A percentile compares a stretch with the other conserved stretches of the same genome.
phyloP scores from a whole-genome alignment of 1,140 invertebrate genomes.

The Drosophila grimshawi region DNA sequence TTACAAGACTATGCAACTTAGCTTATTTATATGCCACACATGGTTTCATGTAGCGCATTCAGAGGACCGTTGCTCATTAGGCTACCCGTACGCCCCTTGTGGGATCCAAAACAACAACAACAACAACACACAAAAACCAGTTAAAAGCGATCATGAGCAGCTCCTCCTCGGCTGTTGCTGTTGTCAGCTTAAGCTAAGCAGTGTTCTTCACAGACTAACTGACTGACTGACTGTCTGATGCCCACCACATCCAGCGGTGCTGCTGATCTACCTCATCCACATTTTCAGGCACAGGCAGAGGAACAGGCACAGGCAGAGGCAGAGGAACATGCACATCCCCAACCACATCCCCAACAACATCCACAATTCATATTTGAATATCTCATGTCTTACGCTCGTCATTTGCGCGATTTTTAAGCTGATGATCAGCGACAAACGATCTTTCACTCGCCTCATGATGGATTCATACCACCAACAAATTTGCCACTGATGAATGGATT shows the following conservation, averaged over 20 bases:
- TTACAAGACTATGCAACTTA: background rate
- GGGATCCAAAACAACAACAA: constrained; percentile 2
- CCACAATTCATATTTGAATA: background rate
- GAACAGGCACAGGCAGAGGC: too few species aligned
- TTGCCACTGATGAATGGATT: constrained; percentile 84
- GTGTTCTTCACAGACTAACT: constrained; percentile 8
- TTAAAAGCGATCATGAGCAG: constrained; percentile 38
- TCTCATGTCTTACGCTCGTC: constrained; percentile 81
- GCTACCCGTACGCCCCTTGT: constrained; percentile 43
- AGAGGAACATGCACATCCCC: constrained; percentile 5
- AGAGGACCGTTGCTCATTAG: constrained; percentile 56
- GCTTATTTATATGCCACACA: constrained; percentile 19
- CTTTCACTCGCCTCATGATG: constrained; percentile 83
- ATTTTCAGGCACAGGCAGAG: constrained; percentile 4
- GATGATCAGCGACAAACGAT: constrained; percentile 84
- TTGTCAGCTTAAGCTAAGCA: constrained; percentile 77
- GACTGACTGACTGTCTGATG: constrained; percentile 1
- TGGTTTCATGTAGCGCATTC: constrained; percentile 14
- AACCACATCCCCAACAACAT: constrained; percentile 17
- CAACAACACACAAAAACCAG: constrained; percentile 26
- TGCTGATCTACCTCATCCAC: constrained; percentile 35
- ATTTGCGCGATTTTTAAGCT: constrained; percentile 84
- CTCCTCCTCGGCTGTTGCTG: constrained; percentile 48
- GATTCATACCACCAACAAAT: constrained; percentile 84
- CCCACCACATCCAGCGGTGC: constrained; percentile 26